Conservation (phyloP, 2,113 vertebrate genomes). For the Bombycilla garrulus region DNA sequence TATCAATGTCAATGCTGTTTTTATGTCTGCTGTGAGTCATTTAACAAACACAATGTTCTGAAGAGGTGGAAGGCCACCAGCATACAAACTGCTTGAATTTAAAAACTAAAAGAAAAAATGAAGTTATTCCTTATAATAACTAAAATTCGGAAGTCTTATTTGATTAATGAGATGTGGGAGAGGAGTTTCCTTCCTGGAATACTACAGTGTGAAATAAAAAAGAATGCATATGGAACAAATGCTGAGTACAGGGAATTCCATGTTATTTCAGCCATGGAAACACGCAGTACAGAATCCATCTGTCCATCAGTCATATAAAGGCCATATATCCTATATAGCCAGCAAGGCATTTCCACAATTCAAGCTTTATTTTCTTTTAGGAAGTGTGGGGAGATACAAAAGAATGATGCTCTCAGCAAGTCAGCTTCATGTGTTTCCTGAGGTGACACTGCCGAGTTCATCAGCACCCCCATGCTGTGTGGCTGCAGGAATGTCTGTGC, state of each 20-base stretch:
- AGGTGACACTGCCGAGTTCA: not conserved
- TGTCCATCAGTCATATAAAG: not conserved
- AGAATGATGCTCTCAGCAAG: not conserved
- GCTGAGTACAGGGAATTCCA: not conserved
- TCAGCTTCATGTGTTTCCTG: not conserved
- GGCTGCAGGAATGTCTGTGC: not conserved
- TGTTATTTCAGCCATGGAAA: not conserved
- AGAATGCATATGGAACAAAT: not conserved
- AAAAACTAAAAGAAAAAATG: not conserved
- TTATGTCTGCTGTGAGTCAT: not conserved
- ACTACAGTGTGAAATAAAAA: not conserved
- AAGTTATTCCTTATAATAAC: not conserved
- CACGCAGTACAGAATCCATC: not conserved
- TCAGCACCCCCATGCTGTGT: not conserved
- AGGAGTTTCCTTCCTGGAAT: not conserved
- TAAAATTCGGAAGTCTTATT: not conserved
- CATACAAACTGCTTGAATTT: not conserved
- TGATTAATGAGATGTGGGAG: not conserved
- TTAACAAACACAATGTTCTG: not conserved
- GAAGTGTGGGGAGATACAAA: not conserved
- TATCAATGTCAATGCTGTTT: not conserved
- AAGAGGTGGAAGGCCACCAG: not conserved
- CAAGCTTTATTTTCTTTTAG: not conserved
- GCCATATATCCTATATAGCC: not conserved
- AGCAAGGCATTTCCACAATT: not conserved